phyloP scores from a whole-genome alignment of 92 coral and sea anemone genomes.

The Porites divaricata region DNA sequence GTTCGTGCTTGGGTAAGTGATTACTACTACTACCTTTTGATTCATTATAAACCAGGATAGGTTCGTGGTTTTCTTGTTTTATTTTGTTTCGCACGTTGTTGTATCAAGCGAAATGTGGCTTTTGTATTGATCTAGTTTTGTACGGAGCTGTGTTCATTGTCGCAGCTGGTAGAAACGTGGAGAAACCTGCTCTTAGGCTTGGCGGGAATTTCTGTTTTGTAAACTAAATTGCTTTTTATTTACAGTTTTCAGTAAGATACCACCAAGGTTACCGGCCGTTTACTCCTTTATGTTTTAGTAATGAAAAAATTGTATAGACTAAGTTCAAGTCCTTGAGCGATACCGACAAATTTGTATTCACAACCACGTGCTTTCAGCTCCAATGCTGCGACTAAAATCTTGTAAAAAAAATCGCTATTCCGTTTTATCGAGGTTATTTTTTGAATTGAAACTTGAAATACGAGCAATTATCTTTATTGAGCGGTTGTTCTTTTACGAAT shows the following conservation, averaged over 20 bases:
- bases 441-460: background rate
- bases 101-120: background rate
- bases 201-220: conserved; percentile 37
- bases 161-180: conserved; percentile 35
- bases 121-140: background rate
- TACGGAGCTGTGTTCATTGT: conserved; percentile 3
- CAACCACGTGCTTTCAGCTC: conserved; percentile 25
- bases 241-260: background rate
- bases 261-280: background rate
- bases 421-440: background rate
- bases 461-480: background rate
- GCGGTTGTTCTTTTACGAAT: background rate
- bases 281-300: too few species aligned
- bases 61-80: background rate
- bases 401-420: background rate
- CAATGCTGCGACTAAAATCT: background rate
- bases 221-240: background rate
- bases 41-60: background rate
- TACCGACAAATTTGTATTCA: background rate
- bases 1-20: conserved; percentile 92
- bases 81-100: background rate
- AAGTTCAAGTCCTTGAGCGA: background rate
- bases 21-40: background rate
- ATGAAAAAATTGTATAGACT: background rate
- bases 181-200: conserved; percentile 10